These are phyloP conservation scores for Aulostomus chinensis DNA, from an alignment of 2,797 vertebrate species.

Conservation along the genomic window DNA sequence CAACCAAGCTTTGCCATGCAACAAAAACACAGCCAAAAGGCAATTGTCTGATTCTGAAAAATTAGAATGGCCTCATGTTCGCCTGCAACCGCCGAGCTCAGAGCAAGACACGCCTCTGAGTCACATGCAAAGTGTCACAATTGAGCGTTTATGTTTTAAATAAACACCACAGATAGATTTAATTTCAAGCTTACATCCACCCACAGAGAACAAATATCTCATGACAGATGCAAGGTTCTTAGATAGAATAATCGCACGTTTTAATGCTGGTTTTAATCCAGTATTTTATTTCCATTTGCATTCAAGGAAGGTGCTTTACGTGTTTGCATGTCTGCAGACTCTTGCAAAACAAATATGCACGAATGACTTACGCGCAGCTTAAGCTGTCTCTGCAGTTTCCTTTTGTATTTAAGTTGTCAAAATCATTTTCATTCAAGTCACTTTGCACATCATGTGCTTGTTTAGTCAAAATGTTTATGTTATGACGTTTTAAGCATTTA, in stretches of 20 bases:
- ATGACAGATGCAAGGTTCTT: slow-evolving; percentile 24
- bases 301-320: too few species aligned
- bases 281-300: too few species aligned
- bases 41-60: slow-evolving; percentile 46
- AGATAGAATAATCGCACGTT: slow-evolving; percentile 39
- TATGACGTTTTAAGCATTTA: slow-evolving; percentile 3
- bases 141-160: slow-evolving; percentile 36
- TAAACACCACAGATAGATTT: slow-evolving; percentile 44
- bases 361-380: too few species aligned
- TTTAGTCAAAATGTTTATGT: background rate
- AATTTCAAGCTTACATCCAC: slow-evolving; percentile 27
- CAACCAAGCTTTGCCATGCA: slow-evolving; percentile 46
- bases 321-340: too few species aligned
- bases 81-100: slow-evolving; percentile 43
- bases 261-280: too few species aligned
- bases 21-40: slow-evolving; percentile 39
- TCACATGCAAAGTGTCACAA: slow-evolving; percentile 36
- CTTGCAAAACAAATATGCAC: too few species aligned
- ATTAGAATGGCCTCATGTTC: slow-evolving; percentile 54
- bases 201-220: slow-evolving; percentile 16
- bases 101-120: slow-evolving; percentile 39
- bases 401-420: too few species aligned
- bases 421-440: background rate
- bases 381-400: too few species aligned
- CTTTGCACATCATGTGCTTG: background rate